Evolutionary conservation across 1,140 invertebrate genomes (phyloP).

Genomic region (Drosophila virilis): DNA sequence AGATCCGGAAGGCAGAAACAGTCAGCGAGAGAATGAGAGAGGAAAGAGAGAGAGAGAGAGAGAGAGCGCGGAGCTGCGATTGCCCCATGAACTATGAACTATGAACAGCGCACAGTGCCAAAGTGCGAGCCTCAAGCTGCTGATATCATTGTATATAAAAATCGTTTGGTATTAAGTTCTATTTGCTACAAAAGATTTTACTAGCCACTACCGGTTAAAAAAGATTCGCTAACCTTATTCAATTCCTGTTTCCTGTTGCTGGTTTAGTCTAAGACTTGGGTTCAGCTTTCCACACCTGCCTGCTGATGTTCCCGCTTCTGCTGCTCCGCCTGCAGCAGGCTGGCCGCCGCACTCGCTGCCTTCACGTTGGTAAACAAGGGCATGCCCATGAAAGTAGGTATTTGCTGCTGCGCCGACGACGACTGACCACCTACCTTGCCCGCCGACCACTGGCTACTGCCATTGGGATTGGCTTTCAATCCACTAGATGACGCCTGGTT

Average conservation of each 20-base stretch:
- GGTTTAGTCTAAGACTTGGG: not conserved
- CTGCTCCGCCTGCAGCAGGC: conserved; percentile 45
- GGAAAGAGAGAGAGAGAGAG: conserved; percentile 3
- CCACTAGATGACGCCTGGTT: conserved; percentile 12
- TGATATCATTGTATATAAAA: conserved; percentile 21
- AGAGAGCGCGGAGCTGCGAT: conserved; percentile 28
- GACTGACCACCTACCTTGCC: conserved; percentile 13
- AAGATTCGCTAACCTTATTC: conserved; percentile 12
- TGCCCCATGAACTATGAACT: conserved; percentile 16
- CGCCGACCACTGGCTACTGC: conserved; percentile 20
- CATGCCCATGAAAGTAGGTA: conserved; percentile 91
- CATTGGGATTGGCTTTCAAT: conserved; percentile 44
- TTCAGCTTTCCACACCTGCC: conserved; percentile 48
- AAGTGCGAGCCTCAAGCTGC: conserved; percentile 25
- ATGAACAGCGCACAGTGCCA: conserved; percentile 14
- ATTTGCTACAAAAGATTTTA: conserved; percentile 38
- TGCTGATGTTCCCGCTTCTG: conserved; percentile 39
- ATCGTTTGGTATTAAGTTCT: conserved; percentile 30
- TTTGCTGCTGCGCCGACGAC: conserved; percentile 44
- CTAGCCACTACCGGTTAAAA: conserved; percentile 31
- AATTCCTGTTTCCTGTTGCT: conserved; percentile 58
- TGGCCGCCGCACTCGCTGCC: conserved; percentile 55
- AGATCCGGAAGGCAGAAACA: conserved; percentile 33
- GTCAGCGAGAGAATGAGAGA: conserved; percentile 25
- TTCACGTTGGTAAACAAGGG: conserved; percentile 86